Conservation (phyloP, 2,113 vertebrate species). For the Jaculus jaculus region DNA sequence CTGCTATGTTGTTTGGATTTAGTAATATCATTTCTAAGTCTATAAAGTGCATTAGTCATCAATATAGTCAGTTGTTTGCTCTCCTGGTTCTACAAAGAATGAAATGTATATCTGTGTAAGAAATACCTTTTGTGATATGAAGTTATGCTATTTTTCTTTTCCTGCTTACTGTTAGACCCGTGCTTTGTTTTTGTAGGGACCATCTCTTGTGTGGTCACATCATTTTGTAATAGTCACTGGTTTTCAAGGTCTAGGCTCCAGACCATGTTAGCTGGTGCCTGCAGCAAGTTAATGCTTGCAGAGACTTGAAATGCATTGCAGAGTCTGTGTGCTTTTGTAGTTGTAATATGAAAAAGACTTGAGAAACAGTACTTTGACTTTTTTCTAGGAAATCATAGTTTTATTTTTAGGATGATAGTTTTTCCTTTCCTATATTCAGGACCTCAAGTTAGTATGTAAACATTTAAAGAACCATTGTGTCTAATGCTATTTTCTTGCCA, state of each 20-base stretch:
- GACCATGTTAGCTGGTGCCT: neutral
- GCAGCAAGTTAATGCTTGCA: neutral
- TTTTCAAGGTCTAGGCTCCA: neutral
- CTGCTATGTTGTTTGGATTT: neutral
- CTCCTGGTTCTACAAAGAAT: neutral
- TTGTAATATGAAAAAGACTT: neutral
- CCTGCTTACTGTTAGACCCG: neutral
- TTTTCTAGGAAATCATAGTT: neutral
- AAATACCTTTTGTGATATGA: neutral
- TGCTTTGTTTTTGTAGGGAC: neutral
- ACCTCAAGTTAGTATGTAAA: conserved; percentile 25
- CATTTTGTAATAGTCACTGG: neutral
- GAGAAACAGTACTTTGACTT: neutral
- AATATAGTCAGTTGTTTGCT: neutral
- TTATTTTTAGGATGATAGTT: neutral
- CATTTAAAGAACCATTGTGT: neutral
- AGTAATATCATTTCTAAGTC: neutral
- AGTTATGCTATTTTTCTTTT: neutral
- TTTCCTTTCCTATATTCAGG: neutral
- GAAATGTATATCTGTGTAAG: neutral
- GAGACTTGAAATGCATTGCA: neutral
- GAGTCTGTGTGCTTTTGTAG: neutral
- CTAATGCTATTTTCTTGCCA: neutral
- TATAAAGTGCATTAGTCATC: neutral
- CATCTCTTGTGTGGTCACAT: neutral